Evolutionary conservation across 2,888 invertebrate genomes (phyloP).

Genomic region (Tipula confusa): DNA sequence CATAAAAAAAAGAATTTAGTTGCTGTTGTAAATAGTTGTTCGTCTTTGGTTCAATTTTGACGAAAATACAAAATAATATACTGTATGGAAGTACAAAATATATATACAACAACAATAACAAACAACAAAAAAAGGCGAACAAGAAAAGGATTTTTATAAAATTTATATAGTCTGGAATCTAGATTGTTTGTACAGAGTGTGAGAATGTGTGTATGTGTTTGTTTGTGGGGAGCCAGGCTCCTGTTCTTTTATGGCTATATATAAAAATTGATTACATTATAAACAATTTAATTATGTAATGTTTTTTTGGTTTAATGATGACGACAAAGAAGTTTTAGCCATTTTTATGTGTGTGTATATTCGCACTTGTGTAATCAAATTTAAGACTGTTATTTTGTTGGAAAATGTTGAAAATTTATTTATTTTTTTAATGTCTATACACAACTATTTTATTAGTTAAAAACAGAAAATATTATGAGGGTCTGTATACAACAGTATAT

Average conservation of each 20-base stretch:
- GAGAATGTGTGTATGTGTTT: neutral
- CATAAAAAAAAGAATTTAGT: neutral
- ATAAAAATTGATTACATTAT: neutral
- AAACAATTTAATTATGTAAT: constrained; percentile 25
- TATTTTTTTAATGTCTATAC: no score
- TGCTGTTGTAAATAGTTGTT: neutral
- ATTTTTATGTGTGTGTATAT: neutral
- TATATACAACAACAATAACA: no score
- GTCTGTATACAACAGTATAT: no score
- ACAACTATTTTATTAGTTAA: no score
- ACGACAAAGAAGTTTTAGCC: neutral
- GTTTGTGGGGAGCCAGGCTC: no score
- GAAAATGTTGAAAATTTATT: no score
- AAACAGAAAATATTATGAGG: no score
- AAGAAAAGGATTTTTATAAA: neutral
- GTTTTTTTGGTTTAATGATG: constrained; percentile 3
- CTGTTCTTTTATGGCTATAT: neutral
- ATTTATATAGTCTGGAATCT: neutral
- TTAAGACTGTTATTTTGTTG: no score
- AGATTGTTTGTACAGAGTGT: neutral
- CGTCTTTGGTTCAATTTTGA: neutral
- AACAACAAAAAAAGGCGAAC: neutral
- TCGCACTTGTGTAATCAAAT: no score
- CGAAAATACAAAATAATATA: neutral
- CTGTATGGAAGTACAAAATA: neutral